Base-by-base conservation (phyloP, 2,888 invertebrate genomes). In the Scelioninae gen. 2 region DNA sequence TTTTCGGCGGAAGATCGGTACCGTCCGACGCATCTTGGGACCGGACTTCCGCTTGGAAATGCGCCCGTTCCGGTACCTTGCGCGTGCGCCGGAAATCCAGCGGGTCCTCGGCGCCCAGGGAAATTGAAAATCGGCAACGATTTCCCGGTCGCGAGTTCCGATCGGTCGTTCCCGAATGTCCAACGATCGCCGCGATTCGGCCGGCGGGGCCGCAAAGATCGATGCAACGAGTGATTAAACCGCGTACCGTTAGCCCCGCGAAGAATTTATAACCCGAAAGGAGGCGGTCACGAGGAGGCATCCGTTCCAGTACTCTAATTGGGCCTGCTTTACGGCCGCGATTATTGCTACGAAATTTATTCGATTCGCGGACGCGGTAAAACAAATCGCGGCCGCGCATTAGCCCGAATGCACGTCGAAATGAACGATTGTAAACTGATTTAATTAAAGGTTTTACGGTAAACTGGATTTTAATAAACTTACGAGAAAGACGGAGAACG, bases 191-290 rank as follows among this genome's bases (percentile, higher is more conserved):
- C 13, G 28, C 43, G 13, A n/a, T 4, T 15, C n/a, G 10, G 45
- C 35, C 41, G n/a, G n/a, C n/a, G n/a, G n/a, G n/a, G n/a, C n/a
- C n/a, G n/a, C n/a, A n/a, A n/a, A n/a, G n/a, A n/a, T n/a, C 55
- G 65, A 55, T 61, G 61, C 55, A 55, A 37, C n/a, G 31, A 50
- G 48, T 53, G 60, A 69, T 70, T 53, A 61, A 70, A 63, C 37
- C 50, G 37, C 25, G 55, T 55, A 63, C 61, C 69, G 55, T 61
- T 70, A 63, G 39, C 22, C 18, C 2, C 45, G 13, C 53, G 45
- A 1, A 15, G 50, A 57, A 19, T 15, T 67, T 48, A 11, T n/a
- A 5, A 19, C 41, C 48, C 9, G 11, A 13, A 53, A 52, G 60
- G 60, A 60, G 39, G 31, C 60, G 37, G 39, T 37, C 43, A 25